Evolutionary conservation across 2,113 vertebrate species (phyloP).

Genomic region (Campylorhamphus procurvoides): DNA sequence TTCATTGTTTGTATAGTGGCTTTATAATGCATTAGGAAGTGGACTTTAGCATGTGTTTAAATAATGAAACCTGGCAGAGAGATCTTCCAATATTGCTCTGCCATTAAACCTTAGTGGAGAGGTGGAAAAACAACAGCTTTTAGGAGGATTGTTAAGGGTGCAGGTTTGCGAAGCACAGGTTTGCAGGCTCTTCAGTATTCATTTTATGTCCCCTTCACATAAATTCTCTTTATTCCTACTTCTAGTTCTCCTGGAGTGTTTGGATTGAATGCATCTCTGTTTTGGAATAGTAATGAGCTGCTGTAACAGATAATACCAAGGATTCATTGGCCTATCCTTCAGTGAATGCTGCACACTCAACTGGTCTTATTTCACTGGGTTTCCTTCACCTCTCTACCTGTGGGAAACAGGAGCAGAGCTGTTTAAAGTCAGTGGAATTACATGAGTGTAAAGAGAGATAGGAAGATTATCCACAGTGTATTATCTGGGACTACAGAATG

Average conservation of each 20-base stretch:
- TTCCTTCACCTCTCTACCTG: not conserved
- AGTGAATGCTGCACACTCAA: not conserved
- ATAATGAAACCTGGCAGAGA: not conserved
- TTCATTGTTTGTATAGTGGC: not conserved
- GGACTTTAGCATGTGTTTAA: not conserved
- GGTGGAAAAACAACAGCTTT: not conserved
- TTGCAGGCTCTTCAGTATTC: not conserved
- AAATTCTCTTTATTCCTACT: not conserved
- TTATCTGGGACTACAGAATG: not conserved
- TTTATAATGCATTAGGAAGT: not conserved
- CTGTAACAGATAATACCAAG: not conserved
- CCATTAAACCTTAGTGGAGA: not conserved
- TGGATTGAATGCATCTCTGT: not conserved
- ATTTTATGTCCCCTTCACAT: not conserved
- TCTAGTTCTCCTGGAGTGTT: not conserved
- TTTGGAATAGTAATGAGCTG: constrained; percentile 35
- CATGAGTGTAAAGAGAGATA: not conserved
- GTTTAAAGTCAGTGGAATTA: not conserved
- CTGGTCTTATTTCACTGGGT: not conserved
- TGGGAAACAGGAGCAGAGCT: not conserved
- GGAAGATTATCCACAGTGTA: not conserved
- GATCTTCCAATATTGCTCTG: not conserved
- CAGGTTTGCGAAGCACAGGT: not conserved
- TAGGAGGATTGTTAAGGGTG: not conserved
- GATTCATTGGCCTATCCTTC: not conserved